These are phyloP conservation scores for Poecile atricapillus DNA, from an alignment of 2,113 vertebrate species.

Conservation along the genomic window DNA sequence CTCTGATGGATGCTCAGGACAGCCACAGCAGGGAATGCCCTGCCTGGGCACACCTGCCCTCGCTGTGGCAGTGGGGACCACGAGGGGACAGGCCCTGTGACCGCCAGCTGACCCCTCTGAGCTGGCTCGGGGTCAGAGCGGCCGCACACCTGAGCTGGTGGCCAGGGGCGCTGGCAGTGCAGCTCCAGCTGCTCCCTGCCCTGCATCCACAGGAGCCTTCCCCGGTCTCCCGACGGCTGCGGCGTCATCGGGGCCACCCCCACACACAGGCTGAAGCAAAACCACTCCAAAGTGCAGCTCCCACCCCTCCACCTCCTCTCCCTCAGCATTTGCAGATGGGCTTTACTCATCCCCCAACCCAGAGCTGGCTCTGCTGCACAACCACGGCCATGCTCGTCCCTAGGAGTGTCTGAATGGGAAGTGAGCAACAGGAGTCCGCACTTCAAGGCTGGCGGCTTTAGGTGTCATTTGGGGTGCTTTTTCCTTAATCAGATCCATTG, in stretches of 20 bases:
- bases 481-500: not conserved
- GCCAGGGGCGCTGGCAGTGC: not conserved
- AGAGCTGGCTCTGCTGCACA: not conserved
- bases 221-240: rapidly evolving
- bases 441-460: not conserved
- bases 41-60: not conserved
- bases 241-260: rapidly evolving
- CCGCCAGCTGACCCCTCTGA: not conserved
- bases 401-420: not conserved
- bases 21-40: not conserved
- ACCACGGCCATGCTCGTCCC: not conserved
- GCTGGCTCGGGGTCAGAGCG: not conserved
- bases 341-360: not conserved
- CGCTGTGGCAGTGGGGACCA: rapidly evolving
- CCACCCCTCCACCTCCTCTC: not conserved
- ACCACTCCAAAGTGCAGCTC: not conserved
- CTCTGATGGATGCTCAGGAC: not conserved
- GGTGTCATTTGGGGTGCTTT: not conserved
- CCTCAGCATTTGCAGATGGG: not conserved
- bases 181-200: not conserved
- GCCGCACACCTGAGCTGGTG: not conserved
- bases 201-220: not conserved
- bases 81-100: rapidly evolving
- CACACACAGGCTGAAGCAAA: not conserved
- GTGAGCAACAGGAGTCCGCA: not conserved